A percentile compares a stretch with the other conserved stretches of the same genome.
phyloP scores from a whole-genome alignment of 2,113 vertebrate species.

The Anarhynchus alexandrinus region DNA sequence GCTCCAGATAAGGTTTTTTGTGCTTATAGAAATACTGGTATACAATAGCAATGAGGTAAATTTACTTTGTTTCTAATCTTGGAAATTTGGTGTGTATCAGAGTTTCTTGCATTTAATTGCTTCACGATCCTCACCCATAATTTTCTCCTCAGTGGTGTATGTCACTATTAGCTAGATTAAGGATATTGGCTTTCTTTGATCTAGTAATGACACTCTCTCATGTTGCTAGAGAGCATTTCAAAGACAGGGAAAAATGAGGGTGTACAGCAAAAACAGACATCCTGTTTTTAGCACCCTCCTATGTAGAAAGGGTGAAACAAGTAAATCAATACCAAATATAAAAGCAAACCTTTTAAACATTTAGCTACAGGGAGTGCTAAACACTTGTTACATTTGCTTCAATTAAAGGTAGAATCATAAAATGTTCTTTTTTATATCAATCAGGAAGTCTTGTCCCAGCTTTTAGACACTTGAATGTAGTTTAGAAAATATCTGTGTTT shows the following conservation, averaged over 20 bases:
- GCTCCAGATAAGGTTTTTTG: background rate
- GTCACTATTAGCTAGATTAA: background rate
- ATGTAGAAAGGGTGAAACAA: background rate
- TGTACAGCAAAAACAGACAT: background rate
- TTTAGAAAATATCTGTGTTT: background rate
- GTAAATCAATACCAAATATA: background rate
- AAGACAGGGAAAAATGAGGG: background rate
- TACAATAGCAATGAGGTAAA: background rate
- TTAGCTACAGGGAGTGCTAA: background rate
- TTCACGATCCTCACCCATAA: rapidly evolving
- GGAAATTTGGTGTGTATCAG: background rate
- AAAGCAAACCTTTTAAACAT: background rate
- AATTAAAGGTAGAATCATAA: background rate
- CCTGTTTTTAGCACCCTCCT: background rate
- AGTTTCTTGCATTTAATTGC: background rate
- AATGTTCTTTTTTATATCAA: background rate
- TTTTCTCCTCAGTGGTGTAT: background rate
- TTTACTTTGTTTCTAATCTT: background rate
- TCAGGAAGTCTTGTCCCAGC: background rate
- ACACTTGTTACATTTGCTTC: background rate
- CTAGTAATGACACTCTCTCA: background rate
- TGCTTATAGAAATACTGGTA: background rate
- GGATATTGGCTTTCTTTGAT: background rate
- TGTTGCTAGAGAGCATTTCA: background rate
- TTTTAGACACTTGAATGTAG: background rate